Conservation (phyloP, 2,113 vertebrate genomes). For the Sterrhoptilus dennistouni region DNA sequence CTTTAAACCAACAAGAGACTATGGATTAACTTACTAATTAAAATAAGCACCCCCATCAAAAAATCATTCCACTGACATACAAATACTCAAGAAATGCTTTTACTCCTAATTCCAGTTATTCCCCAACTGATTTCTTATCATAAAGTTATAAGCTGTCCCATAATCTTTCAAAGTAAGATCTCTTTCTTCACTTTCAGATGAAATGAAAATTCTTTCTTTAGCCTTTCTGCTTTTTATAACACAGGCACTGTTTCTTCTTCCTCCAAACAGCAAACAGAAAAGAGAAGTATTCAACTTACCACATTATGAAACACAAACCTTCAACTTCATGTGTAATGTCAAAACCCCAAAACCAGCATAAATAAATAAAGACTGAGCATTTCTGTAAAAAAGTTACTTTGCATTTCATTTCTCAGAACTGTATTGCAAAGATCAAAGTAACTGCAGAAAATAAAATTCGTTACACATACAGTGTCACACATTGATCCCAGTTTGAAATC, state of each 20-base stretch:
- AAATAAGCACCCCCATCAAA: background rate
- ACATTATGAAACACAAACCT: background rate
- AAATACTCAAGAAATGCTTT: background rate
- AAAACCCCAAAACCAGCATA: background rate
- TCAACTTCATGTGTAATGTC: background rate
- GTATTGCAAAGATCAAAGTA: accelerated
- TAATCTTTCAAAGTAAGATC: background rate
- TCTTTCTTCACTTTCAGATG: background rate
- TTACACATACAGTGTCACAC: accelerated
- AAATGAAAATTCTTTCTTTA: background rate
- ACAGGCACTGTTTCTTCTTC: background rate
- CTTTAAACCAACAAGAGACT: background rate
- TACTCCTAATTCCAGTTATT: background rate
- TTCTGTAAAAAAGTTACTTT: background rate
- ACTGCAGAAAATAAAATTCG: background rate
- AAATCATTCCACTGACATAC: background rate
- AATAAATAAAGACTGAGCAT: background rate
- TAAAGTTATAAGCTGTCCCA: accelerated
- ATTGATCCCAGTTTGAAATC: background rate
- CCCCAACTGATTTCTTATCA: background rate
- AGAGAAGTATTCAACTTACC: background rate
- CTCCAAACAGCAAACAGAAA: background rate
- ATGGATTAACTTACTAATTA: background rate
- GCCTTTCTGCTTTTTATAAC: background rate
- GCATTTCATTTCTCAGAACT: background rate